phyloP scores from a whole-genome alignment of 1,140 invertebrate genomes.

The Ceratitis capitata region DNA sequence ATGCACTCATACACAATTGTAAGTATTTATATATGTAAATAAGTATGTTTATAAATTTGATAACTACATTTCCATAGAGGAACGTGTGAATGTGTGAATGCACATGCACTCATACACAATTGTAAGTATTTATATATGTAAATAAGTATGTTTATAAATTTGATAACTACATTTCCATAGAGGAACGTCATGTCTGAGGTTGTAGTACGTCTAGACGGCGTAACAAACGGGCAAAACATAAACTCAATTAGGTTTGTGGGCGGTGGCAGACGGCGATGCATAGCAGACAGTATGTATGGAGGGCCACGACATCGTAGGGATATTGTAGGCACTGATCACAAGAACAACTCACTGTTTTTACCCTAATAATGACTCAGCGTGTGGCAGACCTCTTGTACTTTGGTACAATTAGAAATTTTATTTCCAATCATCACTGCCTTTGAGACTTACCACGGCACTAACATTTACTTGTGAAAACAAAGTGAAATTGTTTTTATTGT shows the following conservation, averaged over 20 bases:
- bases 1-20: no score
- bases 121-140: no score
- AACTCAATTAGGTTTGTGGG: conserved; percentile 30
- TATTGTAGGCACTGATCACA: neutral
- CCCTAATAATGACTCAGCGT: neutral
- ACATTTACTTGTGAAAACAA: neutral
- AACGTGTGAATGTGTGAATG: no score
- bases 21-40: no score
- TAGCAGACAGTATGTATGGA: no score
- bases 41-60: no score
- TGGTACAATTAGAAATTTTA: neutral
- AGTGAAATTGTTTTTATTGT: neutral
- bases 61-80: no score
- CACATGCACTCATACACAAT: no score
- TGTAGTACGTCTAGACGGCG: conserved; percentile 9
- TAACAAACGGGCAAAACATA: conserved; percentile 20
- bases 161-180: no score
- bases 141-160: no score
- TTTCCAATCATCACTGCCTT: neutral
- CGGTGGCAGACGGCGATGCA: neutral
- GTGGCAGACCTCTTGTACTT: neutral
- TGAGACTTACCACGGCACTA: neutral
- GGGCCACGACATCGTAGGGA: neutral
- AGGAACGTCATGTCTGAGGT: no score
- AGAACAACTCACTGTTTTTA: neutral